Evolutionary conservation across 2,113 vertebrate genomes (phyloP).

Genomic region (Mobula hypostoma): DNA sequence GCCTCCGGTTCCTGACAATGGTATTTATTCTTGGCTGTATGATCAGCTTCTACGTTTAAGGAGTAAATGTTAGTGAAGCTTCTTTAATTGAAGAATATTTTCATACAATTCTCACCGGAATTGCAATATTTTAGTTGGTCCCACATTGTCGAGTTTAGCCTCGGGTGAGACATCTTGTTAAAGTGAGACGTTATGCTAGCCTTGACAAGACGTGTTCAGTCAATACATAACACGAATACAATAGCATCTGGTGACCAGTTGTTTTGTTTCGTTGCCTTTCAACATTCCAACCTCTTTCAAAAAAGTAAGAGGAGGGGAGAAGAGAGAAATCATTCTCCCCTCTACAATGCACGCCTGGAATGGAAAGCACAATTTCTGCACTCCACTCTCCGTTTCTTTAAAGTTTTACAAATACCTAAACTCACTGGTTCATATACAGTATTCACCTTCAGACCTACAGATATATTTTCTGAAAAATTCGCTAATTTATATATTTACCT

Average conservation of each 20-base stretch:
- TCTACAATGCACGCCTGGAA: not conserved
- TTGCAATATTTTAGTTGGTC: constrained; percentile 45
- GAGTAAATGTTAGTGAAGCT: not conserved
- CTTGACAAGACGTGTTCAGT: constrained; percentile 62
- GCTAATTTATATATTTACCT: not conserved
- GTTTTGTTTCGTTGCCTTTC: constrained; percentile 70
- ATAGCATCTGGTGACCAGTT: constrained; percentile 76
- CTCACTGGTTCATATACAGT: no score
- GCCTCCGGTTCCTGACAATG: not conserved
- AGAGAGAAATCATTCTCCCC: not conserved
- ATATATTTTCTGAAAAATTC: not conserved
- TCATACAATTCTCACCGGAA: constrained; percentile 14
- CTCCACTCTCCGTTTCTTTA: not conserved
- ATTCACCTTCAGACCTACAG: not conserved
- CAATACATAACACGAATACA: constrained; percentile 68
- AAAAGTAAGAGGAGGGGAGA: constrained; percentile 48
- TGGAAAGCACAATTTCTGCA: not conserved
- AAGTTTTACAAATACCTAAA: not conserved
- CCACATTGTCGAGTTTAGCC: constrained; percentile 57
- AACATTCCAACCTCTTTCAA: constrained; percentile 71
- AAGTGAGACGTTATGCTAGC: constrained; percentile 61
- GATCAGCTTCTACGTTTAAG: not conserved
- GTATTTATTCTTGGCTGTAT: not conserved
- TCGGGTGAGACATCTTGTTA: constrained; percentile 54
- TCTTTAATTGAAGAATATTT: constrained; percentile 10